phyloP scores from a whole-genome alignment of 2,797 vertebrate genomes.

The Phataginus tricuspis region DNA sequence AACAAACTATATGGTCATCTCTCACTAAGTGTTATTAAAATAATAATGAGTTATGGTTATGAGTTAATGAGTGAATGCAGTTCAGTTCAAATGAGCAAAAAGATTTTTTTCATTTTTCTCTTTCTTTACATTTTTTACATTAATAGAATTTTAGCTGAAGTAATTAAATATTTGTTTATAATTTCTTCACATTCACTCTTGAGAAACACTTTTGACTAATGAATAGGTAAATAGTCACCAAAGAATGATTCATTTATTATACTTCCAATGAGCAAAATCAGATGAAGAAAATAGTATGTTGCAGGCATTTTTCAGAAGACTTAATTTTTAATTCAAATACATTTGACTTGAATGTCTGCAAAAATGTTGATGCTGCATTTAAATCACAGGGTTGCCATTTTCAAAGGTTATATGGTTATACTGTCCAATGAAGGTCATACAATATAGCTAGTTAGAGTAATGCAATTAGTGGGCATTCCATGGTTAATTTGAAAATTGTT shows the following conservation, averaged over 20 bases:
- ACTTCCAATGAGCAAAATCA: neutral
- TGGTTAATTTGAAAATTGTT: slow-evolving; percentile 22
- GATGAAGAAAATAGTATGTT: neutral
- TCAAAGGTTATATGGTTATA: slow-evolving; percentile 61
- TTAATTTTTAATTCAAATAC: slow-evolving; percentile 56
- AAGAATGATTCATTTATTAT: slow-evolving; percentile 11
- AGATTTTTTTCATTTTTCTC: neutral
- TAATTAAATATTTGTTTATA: neutral
- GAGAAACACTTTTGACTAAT: neutral
- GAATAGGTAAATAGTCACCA: neutral
- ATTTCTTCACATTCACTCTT: neutral
- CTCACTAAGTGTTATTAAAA: neutral
- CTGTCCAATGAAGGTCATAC: slow-evolving; percentile 48
- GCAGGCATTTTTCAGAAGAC: slow-evolving; percentile 29
- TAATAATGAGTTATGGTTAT: neutral
- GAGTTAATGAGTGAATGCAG: neutral
- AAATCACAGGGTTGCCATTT: slow-evolving; percentile 66
- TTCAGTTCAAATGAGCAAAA: slow-evolving; percentile 27
- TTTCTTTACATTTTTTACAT: neutral
- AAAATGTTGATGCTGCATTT: slow-evolving; percentile 69
- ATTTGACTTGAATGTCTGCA: slow-evolving; percentile 44
- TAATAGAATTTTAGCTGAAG: slow-evolving; percentile 4
- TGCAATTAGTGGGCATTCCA: slow-evolving; percentile 26
- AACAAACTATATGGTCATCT: slow-evolving; percentile 2
- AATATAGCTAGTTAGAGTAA: slow-evolving; percentile 26